Evolutionary conservation across 2,888 invertebrate genomes (phyloP).

Genomic region (Oscheius sp.): DNA sequence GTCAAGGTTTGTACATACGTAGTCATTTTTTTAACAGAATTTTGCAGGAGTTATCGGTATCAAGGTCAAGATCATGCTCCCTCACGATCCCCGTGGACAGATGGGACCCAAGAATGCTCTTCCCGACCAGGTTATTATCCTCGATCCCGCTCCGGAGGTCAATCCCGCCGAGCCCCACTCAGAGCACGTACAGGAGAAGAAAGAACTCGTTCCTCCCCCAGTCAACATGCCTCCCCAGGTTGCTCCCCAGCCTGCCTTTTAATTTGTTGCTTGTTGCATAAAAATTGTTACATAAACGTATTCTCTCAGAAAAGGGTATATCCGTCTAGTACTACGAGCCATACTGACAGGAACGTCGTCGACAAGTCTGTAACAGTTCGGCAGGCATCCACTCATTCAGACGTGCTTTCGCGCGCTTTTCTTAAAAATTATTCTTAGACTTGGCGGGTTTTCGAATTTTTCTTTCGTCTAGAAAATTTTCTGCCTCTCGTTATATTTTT

Average conservation of each 20-base stretch:
- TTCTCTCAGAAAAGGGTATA: too few relatives aligned
- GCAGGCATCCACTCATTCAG: too few relatives aligned
- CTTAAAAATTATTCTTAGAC: too few relatives aligned
- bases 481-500: too few relatives aligned
- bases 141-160: constrained; percentile 93
- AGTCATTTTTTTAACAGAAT: neutral
- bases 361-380: too few relatives aligned
- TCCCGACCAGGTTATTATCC: constrained; percentile 91
- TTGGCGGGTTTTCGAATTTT: too few relatives aligned
- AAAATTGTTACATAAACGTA: constrained; percentile 12
- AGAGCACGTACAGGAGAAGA: constrained; percentile 70
- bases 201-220: constrained; percentile 47
- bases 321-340: too few relatives aligned
- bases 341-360: too few relatives aligned
- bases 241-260: constrained; percentile 36
- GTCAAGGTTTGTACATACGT: constrained; percentile 81
- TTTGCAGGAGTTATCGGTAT: constrained; percentile 80
- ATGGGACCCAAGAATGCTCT: constrained; percentile 96
- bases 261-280: constrained; percentile 38
- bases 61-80: constrained; percentile 98
- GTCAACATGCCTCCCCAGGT: constrained; percentile 39
- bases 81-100: constrained; percentile 96
- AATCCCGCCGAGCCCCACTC: constrained; percentile 66
- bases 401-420: too few relatives aligned
- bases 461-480: too few relatives aligned